phyloP scores from a whole-genome alignment of 2,113 vertebrate genomes.

The Rallus limicola region DNA sequence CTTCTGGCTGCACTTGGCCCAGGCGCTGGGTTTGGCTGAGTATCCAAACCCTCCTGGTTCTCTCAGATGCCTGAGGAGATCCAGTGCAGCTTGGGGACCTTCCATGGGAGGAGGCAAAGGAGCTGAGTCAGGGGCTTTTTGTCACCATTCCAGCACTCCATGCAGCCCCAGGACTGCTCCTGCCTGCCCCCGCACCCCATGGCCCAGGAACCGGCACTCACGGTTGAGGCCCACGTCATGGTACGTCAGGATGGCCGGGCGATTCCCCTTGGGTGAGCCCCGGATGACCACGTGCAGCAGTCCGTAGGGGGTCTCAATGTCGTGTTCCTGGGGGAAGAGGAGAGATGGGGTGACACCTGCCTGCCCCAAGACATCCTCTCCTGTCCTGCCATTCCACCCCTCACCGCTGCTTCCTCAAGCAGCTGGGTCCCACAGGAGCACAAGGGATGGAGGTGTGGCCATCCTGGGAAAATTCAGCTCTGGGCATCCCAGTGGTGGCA shows the following conservation, averaged over 20 bases:
- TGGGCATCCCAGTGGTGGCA: background rate
- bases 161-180: background rate
- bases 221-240: conserved; percentile 97
- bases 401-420: background rate
- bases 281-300: conserved; percentile 96
- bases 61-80: background rate
- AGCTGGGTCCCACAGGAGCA: background rate
- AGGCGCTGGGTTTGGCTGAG: background rate
- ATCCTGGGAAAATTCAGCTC: background rate
- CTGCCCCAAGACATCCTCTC: background rate
- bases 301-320: conserved; percentile 94
- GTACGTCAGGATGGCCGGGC: conserved; percentile 94
- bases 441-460: background rate
- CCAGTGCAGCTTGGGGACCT: background rate
- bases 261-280: conserved; percentile 93
- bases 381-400: background rate
- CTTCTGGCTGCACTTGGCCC: background rate
- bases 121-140: background rate
- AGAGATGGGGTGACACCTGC: background rate
- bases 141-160: accelerated
- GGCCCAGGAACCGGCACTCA: conserved; percentile 76
- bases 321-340: conserved; percentile 85
- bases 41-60: background rate
- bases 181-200: background rate
- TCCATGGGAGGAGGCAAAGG: background rate